Evolutionary conservation across 2,888 invertebrate species (phyloP), one percentile per base, ranked within the genome.

Genomic region (Drosophila mercatorum): DNA sequence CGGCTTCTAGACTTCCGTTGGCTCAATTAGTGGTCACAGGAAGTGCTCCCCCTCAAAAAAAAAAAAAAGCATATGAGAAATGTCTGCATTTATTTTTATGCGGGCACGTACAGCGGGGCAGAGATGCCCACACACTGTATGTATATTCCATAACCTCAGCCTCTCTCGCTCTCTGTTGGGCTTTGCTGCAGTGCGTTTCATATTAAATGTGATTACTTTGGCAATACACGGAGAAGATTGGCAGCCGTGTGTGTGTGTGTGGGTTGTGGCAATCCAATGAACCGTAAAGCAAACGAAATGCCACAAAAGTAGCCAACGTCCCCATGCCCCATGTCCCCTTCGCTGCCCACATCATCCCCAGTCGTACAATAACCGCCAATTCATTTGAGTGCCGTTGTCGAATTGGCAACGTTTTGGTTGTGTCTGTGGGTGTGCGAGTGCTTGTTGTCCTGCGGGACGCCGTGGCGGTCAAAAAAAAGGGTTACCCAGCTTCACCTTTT

Each of bases 301-400:
- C 72, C 73, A 68, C 75, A 75, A 64, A 66, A 64, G 57, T 44
- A 64, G 44, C 52, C 47, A 41, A 26, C 47, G 28, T 36, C n/a
- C 44, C 8, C 40, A 2, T 17, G 8, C 6, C 28, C 28, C 28
- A 3, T 28, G 28, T 5, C 28, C 28, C 28, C 28, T 5, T 28
- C 28, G 5, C 28, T 5, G 28, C 5, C 17, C 17, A 7, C 31
- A 2, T 3, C n/a, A 7, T 0, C 3, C n/a, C 26, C 49, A 41
- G 40, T 22, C 71, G 36, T 63, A 76, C 79, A 80, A 88, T 82
- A 88, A 85, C 86, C 83, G 75, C 83, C 87, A 88, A 88, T 90
- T 88, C 88, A 88, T 88, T 89, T 89, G 90, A 88, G 87, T 87
- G 90, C 89, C 78, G 81, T 88, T 87, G 81, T 85, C 88, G 89